Evolutionary conservation across 2,113 vertebrate genomes (phyloP), one percentile per base, ranked within the genome.

Genomic region (Mormyrus lacerda): DNA sequence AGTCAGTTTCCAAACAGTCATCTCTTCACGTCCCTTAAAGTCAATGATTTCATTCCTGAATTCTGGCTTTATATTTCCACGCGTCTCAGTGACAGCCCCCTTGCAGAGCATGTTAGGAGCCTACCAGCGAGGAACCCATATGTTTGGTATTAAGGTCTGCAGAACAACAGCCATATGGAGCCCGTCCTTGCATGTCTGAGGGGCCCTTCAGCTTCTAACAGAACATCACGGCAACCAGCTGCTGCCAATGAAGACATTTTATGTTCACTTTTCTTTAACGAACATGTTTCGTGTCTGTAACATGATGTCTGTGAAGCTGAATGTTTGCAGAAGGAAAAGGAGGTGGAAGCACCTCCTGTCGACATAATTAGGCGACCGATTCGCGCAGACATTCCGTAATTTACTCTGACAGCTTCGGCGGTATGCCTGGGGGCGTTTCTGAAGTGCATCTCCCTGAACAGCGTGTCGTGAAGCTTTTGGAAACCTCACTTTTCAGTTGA

Each of bases 91-190:
- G 87, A 95, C 93, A 94, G 93, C 91, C 91, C 2, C 5, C 82
- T 82, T 90, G 90, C 89, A 91, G 92, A 91, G 84, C 91, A 84
- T 55, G 76, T 92, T 88, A 92, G 93, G 91, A 94, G 95, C 94
- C 93, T 44, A 89, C 90, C 92, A 92, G 35, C 35, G 90, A 92
- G 93, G 86, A 0, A 39, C 92, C 93, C 95, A 96, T 95, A 94
- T 95, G 95, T 94, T 95, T 92, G 90, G 92, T 94, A 95, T 96
- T 95, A 96, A 91, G 93, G 93, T 92, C 91, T 94, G 91, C 91
- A 93, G 89, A 93, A 90, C 24, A 87, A 89, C 24, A 91, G 91
- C 93, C 82, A 84, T 84, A 47, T 92, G 91, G 89, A 89, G 89
- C 90, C 55, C 90, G 91, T 88, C 87, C 83, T 55, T 90, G 90